phyloP scores from a whole-genome alignment of 2,113 vertebrate genomes.

The Neogale vison region DNA sequence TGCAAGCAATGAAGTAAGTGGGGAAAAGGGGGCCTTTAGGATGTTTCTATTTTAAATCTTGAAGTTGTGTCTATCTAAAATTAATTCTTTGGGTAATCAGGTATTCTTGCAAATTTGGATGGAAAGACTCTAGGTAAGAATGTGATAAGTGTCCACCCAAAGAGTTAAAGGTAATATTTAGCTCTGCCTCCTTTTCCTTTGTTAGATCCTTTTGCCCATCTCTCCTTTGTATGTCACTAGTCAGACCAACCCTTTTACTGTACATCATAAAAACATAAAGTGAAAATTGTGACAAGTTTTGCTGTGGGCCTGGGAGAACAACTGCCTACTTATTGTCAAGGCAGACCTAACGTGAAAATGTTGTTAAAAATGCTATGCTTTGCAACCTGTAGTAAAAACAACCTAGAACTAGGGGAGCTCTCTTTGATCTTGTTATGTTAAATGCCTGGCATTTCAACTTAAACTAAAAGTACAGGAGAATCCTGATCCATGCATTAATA shows the following conservation, averaged over 20 bases:
- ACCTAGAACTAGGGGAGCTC: neutral
- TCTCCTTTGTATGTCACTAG: neutral
- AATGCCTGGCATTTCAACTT: conserved; percentile 8
- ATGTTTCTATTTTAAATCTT: conserved; percentile 34
- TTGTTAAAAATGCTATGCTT: neutral
- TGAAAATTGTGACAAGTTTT: neutral
- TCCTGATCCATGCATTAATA: neutral
- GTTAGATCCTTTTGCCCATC: neutral
- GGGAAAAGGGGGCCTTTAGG: neutral
- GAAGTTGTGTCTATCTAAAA: neutral
- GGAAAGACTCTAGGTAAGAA: neutral
- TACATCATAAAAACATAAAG: neutral
- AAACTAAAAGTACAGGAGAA: neutral
- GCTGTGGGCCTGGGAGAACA: neutral
- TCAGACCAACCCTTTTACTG: neutral
- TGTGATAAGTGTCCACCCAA: neutral
- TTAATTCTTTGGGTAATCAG: neutral
- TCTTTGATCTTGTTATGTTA: neutral
- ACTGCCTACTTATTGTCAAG: neutral
- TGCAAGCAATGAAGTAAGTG: neutral
- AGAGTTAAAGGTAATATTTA: conserved; percentile 6
- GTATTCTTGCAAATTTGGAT: neutral
- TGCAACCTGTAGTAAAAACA: neutral
- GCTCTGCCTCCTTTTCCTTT: neutral
- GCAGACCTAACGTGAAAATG: neutral